Evolutionary conservation across 2,888 invertebrate species (phyloP), one percentile per base, ranked within the genome.

Genomic region (Rapana venosa): DNA sequence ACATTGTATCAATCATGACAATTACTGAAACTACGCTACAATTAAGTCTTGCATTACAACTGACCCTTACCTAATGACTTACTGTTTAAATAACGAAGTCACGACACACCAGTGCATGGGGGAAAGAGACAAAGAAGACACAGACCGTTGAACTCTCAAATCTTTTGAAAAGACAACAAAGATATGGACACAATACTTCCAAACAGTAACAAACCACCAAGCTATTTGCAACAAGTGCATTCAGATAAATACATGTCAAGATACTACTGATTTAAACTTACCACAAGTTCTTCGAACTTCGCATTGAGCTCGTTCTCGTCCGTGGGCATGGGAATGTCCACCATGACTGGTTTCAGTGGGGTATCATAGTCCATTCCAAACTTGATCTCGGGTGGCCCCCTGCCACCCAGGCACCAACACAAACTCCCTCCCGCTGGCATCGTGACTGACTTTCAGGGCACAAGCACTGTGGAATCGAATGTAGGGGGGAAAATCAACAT

Each of bases 231-330:
- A 47, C 47, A 47, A 8, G n/a, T 35, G 70, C 70, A 87, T 30
- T 15, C 11, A 22, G 15, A 87, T 61, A n/a, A 26, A 32, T 32
- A 13, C 35, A 61, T n/a, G 66, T 22, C 35, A 61, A 87, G 5
- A 32, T 15, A 13, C 26, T 6, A 15, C 32, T 8, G 47, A 47
- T 47, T 8, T 47, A 47, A 47, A 97, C 97, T 97, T 95, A 98
- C 98, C 96, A 99, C 98, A 93, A 99, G 97, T 96, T 99, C 99
- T 17, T 98, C 98, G 96, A 99, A 99, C 97, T 98, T 98, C 92
- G 98, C 97, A 96, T 99, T 98, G 93, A 99, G 97, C 96, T 99
- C 99, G 94, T 98, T 98, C 95, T 98, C 98, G 91, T 98, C 98
- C 22, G 93, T 92, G 35, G 98, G 99, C 98, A 98, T 96, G 61